Conservation (phyloP, 30 jellyfish, hydroid and myxozoan species). For the Morbakka virulenta region DNA sequence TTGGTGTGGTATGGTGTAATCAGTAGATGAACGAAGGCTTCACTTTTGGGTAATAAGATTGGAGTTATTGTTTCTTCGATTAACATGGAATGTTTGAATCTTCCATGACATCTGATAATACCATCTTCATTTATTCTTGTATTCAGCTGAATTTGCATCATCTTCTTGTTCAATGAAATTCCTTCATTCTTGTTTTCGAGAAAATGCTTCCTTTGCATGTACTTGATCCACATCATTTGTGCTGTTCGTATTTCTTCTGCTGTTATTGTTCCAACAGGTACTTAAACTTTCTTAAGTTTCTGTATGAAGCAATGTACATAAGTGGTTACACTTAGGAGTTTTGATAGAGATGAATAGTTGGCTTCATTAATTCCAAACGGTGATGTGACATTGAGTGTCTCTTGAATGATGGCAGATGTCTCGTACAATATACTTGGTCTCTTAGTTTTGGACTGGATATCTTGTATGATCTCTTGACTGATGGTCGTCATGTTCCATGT, state of each 20-base stretch:
- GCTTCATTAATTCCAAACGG: slow-evolving; percentile 21
- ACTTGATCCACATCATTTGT: neutral
- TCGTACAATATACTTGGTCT: slow-evolving; percentile 10
- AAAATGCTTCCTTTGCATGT: neutral
- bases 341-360: neutral
- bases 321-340: slow-evolving; percentile 25
- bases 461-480: neutral
- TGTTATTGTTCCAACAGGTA: too few relatives aligned
- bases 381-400: neutral
- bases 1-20: too few relatives aligned
- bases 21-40: too few relatives aligned
- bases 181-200: neutral
- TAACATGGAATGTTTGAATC: neutral
- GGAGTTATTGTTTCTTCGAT: slow-evolving; percentile 13
- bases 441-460: neutral
- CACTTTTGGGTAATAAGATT: too few relatives aligned
- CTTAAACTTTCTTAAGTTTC: neutral
- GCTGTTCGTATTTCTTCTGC: too few relatives aligned
- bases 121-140: slow-evolving; percentile 6
- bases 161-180: neutral
- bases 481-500: slow-evolving; percentile 10
- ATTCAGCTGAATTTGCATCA: neutral
- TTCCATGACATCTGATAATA: slow-evolving; percentile 14
- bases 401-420: slow-evolving; percentile 1
- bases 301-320: neutral